These are phyloP conservation scores for Pocillopora damicornis DNA, from an alignment of 64 coral and sea anemone species.

Conservation along the genomic window DNA sequence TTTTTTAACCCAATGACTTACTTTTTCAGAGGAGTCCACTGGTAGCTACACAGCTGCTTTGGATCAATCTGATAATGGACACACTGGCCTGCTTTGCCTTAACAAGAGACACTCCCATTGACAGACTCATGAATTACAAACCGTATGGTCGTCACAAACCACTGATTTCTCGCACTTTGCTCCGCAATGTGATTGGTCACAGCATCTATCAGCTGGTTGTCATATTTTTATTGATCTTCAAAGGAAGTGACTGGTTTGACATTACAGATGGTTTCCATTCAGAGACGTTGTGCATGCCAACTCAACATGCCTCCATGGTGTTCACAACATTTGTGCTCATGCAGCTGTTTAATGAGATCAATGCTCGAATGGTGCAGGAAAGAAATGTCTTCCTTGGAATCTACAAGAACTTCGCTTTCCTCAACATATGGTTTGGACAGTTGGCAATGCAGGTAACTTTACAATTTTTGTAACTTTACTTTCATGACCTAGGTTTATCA, in stretches of 20 bases:
- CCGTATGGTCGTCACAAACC: slow-evolving; percentile 94
- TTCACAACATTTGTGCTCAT: slow-evolving; percentile 98
- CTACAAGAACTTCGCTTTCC: slow-evolving; percentile 60
- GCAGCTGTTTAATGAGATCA: slow-evolving; percentile 98
- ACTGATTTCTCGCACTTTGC: slow-evolving; percentile 79
- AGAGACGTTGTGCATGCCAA: slow-evolving; percentile 64
- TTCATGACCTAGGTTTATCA: background rate
- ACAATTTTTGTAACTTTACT: background rate
- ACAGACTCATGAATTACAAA: slow-evolving; percentile 79
- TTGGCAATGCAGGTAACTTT: slow-evolving; percentile 73
- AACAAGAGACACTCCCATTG: slow-evolving; percentile 82
- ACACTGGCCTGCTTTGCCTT: slow-evolving; percentile 91
- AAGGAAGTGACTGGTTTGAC: slow-evolving; percentile 71
- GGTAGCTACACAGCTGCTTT: slow-evolving; percentile 86
- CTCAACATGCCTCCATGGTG: slow-evolving; percentile 85
- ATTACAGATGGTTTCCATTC: slow-evolving; percentile 67
- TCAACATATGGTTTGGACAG: slow-evolving; percentile 77
- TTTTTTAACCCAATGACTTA: background rate
- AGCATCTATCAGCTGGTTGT: slow-evolving; percentile 77
- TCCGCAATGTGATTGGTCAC: slow-evolving; percentile 88
- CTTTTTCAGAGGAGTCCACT: slow-evolving; percentile 85
- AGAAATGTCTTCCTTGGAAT: slow-evolving; percentile 94
- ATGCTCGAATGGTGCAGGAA: slow-evolving; percentile 78
- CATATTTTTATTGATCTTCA: slow-evolving; percentile 78
- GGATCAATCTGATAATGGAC: slow-evolving; percentile 99